phyloP scores from a whole-genome alignment of 2,888 invertebrate species.

The Xestia sexstrigata region DNA sequence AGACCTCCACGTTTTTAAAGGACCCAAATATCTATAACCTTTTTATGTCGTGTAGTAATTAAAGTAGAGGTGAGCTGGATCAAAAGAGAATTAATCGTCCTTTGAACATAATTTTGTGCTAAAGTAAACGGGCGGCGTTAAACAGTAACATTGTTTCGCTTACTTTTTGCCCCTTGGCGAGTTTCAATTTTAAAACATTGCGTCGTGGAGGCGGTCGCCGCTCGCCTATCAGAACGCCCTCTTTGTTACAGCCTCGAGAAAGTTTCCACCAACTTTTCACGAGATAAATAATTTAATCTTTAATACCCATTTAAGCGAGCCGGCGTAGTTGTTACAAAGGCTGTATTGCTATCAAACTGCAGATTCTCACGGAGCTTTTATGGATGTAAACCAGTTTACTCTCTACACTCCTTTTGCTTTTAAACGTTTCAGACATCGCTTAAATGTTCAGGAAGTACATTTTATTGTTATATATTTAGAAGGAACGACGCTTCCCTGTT shows the following conservation, averaged over 20 bases:
- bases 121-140: slow-evolving; percentile 73
- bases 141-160: slow-evolving; percentile 74
- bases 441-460: slow-evolving; percentile 64
- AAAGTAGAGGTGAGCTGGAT: slow-evolving; percentile 65
- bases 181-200: slow-evolving; percentile 78
- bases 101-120: slow-evolving; percentile 77
- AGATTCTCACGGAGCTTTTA: slow-evolving; percentile 77
- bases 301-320: slow-evolving; percentile 84
- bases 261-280: slow-evolving; percentile 81
- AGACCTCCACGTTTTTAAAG: slow-evolving; percentile 31
- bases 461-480: slow-evolving; percentile 69
- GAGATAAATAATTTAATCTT: slow-evolving; percentile 88
- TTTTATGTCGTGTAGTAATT: slow-evolving; percentile 50
- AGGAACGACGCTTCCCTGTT: slow-evolving; percentile 65
- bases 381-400: slow-evolving; percentile 76
- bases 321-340: slow-evolving; percentile 75
- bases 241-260: slow-evolving; percentile 81
- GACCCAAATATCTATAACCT: slow-evolving; percentile 34
- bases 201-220: slow-evolving; percentile 63
- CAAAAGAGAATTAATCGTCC: slow-evolving; percentile 73
- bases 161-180: slow-evolving; percentile 76
- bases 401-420: slow-evolving; percentile 67
- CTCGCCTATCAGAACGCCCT: slow-evolving; percentile 74
- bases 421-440: slow-evolving; percentile 64
- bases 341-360: slow-evolving; percentile 79